Evolutionary conservation across 2,797 vertebrate species (phyloP), one percentile per base, ranked within the genome.

Genomic region (Sphenopsis melanotis): DNA sequence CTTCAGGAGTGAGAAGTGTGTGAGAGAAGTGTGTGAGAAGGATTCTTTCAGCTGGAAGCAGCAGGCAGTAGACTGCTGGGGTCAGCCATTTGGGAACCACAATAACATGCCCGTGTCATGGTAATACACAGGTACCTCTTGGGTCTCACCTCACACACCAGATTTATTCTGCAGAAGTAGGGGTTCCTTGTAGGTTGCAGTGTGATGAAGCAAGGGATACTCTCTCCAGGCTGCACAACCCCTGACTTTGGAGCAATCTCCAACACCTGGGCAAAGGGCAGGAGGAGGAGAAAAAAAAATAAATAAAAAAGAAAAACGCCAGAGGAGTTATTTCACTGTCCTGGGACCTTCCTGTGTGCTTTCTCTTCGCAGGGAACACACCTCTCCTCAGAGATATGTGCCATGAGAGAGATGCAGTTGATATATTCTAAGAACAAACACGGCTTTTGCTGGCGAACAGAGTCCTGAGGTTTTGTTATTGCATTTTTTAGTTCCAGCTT

Each of bases 81-180:
- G 12, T 34, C 72, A 81, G 47, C 21, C 29, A 17, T 47, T 34
- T 82, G 72, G 53, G 32, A 82, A 75, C 49, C 16, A n/a, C 55
- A 76, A 37, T 30, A 24, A 84, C 19, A 27, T 21, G 20, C 15
- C 29, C 26, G 70, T 24, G 39, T 12, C 41, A 65, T 36, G n/a
- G 52, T 37, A 75, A 87, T 20, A 68, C 12, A 57, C 14, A 49
- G 46, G 22, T 36, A 57, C 34, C 34, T 84, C 66, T n/a, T 36
- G 37, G 16, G 34, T 78, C 97, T 97, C 84, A 99, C 98, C 98
- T 99, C 98, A 97, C 99, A 99, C 74, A 98, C 74, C 70, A 99
- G 93, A 93, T 99, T 98, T 49, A 98, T 75, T 57, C 97, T 98
- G 96, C 98, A 99, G 97, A 98, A 93, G 42, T 97, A 97, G 55